phyloP scores from a whole-genome alignment of 2,888 invertebrate species.

The Drosophila monieri region DNA sequence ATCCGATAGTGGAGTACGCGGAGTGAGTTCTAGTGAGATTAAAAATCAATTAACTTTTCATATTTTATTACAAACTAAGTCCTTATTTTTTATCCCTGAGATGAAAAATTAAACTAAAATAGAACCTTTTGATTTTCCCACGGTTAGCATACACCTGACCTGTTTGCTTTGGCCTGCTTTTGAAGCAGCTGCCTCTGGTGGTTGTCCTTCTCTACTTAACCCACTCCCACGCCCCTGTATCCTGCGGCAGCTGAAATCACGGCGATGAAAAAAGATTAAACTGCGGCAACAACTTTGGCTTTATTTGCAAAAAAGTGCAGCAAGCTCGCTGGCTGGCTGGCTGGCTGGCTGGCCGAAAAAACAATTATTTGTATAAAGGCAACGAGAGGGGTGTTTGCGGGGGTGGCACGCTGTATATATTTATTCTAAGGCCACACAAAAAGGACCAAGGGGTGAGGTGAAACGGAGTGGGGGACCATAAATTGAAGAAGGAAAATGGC shows the following conservation, averaged over 20 bases:
- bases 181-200: constrained; percentile 30
- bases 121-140: constrained; percentile 9
- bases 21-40: too few relatives aligned
- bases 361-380: constrained; percentile 73
- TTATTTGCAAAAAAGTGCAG: constrained; percentile 46
- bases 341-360: constrained; percentile 47
- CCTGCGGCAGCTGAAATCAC: constrained; percentile 41
- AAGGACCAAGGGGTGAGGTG: constrained; percentile 33
- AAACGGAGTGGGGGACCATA: constrained; percentile 33
- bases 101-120: background rate
- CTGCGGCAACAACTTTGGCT: constrained; percentile 56
- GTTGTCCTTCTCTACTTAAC: background rate
- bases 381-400: constrained; percentile 1
- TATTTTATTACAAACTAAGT: background rate
- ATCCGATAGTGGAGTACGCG: background rate
- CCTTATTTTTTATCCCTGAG: background rate
- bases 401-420: constrained; percentile 54
- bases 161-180: constrained; percentile 31
- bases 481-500: constrained; percentile 58
- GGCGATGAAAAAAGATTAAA: constrained; percentile 61
- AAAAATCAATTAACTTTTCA: background rate
- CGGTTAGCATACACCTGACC: constrained; percentile 35
- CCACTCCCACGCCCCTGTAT: background rate
- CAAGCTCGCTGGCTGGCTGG: constrained; percentile 51
- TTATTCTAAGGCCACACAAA: constrained; percentile 66